Evolutionary conservation across 2,797 vertebrate genomes (phyloP).

Genomic region (Coccyzus lansbergi): DNA sequence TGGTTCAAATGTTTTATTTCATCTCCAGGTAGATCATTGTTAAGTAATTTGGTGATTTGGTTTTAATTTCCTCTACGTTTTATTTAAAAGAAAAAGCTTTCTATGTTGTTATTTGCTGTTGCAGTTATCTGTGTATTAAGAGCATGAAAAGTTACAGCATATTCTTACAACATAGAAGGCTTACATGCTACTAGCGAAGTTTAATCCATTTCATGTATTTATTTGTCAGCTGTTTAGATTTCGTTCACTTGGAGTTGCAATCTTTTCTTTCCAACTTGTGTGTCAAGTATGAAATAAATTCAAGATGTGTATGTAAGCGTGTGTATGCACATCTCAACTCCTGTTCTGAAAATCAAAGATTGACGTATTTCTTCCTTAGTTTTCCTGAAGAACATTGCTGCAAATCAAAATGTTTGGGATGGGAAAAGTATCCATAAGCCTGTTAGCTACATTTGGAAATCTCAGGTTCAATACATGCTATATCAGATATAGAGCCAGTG

Average conservation of each 20-base stretch:
- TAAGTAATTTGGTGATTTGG: background rate
- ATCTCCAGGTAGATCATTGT: background rate
- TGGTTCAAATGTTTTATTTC: background rate
- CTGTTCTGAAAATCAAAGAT: background rate
- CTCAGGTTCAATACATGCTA: background rate
- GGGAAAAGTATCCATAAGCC: background rate
- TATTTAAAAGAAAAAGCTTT: background rate
- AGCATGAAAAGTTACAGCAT: background rate
- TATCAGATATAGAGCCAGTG: background rate
- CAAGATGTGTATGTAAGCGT: constrained; percentile 21
- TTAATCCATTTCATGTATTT: constrained; percentile 35
- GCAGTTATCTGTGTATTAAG: background rate
- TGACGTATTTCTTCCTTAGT: background rate
- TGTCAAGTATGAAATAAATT: constrained; percentile 16
- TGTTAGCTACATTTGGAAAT: background rate
- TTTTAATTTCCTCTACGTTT: background rate
- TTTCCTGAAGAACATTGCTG: background rate
- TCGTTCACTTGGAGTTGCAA: background rate
- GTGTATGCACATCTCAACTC: background rate
- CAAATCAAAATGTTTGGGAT: background rate
- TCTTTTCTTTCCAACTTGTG: background rate
- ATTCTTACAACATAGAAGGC: background rate
- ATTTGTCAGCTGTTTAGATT: constrained; percentile 53
- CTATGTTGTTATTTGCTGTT: background rate
- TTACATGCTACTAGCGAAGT: background rate